Percentiles rank a stretch among this genome's conserved stretches.
phyloP scores from a whole-genome alignment of 2,113 vertebrate species.

The Odocoileus hemionus region DNA sequence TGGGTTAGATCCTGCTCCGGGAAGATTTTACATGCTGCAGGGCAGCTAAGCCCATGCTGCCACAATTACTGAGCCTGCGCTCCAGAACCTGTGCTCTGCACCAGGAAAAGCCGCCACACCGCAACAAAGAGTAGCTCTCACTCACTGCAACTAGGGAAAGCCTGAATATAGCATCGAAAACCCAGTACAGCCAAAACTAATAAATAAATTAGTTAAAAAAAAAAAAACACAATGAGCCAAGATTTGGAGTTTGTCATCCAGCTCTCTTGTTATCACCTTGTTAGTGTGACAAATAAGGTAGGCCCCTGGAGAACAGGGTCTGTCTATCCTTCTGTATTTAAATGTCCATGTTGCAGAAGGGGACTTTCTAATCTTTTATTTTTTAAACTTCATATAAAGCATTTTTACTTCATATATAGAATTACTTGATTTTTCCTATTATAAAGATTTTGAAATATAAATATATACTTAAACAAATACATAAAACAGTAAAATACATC shows the following conservation, averaged over 20 bases:
- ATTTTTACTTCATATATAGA: background rate
- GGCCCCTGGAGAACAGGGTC: background rate
- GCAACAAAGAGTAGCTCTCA: background rate
- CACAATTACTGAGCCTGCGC: background rate
- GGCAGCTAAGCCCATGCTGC: background rate
- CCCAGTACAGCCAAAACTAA: background rate
- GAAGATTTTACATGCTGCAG: background rate
- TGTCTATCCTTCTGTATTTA: background rate
- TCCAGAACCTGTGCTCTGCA: background rate
- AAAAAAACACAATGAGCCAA: background rate
- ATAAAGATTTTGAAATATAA: background rate
- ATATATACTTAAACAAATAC: background rate
- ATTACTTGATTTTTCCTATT: background rate
- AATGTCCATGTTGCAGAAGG: background rate
- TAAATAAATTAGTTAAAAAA: background rate
- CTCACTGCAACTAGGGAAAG: background rate
- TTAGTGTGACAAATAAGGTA: background rate
- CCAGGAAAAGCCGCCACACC: background rate
- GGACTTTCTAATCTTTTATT: background rate
- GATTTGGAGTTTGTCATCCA: background rate
- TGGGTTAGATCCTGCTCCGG: background rate
- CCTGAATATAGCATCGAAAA: background rate
- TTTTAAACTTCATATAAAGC: background rate
- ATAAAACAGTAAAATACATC: background rate
- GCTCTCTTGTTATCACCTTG: background rate